These are phyloP conservation scores for Chelonus formosanus DNA, from an alignment of 2,888 invertebrate genomes.

Conservation along the genomic window DNA sequence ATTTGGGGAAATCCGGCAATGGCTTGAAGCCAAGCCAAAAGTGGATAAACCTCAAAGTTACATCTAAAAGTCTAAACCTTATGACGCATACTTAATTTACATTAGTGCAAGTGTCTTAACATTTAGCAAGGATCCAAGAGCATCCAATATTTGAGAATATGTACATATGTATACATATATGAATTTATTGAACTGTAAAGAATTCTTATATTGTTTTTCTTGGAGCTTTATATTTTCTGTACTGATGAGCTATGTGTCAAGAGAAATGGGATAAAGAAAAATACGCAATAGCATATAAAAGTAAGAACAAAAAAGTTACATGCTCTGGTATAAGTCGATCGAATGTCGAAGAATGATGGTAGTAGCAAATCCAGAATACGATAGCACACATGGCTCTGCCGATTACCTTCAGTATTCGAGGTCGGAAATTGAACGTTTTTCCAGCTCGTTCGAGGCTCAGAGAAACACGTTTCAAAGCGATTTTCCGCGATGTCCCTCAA, in stretches of 20 bases:
- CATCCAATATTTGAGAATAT: no score
- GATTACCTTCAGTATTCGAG: slow-evolving; percentile 20
- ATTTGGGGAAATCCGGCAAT: slow-evolving; percentile 33
- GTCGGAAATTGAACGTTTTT: slow-evolving; percentile 25
- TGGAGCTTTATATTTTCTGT: no score
- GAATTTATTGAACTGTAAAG: no score
- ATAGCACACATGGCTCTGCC: slow-evolving; percentile 12
- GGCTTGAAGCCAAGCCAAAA: slow-evolving; percentile 38
- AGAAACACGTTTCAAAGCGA: slow-evolving; percentile 12
- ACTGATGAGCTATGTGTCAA: no score
- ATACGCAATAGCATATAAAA: not conserved
- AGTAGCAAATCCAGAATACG: slow-evolving; percentile 9
- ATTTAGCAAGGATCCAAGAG: not conserved
- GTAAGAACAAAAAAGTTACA: not conserved
- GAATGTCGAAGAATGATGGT: slow-evolving; percentile 16
- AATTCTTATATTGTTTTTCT: no score
- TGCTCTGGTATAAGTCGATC: slow-evolving; percentile 7
- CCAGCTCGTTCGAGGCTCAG: not conserved
- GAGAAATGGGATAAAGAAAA: no score
- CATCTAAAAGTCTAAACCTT: slow-evolving; percentile 17
- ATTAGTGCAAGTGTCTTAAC: not conserved
- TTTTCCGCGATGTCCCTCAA: slow-evolving; percentile 21
- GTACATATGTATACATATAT: no score
- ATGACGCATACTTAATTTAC: slow-evolving; percentile 8
- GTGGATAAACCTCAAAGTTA: slow-evolving; percentile 33